These are phyloP conservation scores for Dipodomys ordii DNA, from an alignment of 2,113 vertebrate genomes.

Conservation along the genomic window DNA sequence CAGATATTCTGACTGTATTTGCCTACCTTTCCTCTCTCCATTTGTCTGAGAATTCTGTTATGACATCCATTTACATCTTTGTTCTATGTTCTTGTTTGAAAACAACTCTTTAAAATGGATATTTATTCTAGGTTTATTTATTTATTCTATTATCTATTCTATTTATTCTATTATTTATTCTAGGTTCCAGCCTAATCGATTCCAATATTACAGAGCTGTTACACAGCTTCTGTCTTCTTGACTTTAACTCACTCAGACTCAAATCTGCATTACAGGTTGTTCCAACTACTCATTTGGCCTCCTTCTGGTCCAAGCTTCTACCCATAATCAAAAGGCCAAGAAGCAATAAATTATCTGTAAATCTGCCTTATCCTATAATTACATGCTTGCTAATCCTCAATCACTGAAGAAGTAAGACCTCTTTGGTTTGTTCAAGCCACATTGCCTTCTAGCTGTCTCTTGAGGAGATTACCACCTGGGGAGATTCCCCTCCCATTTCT, in stretches of 20 bases:
- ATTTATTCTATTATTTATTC: not conserved
- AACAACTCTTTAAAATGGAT: not conserved
- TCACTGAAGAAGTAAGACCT: not conserved
- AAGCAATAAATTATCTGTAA: not conserved
- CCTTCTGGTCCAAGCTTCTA: not conserved
- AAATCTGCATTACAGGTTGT: slow-evolving; percentile 19
- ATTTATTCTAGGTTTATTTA: not conserved
- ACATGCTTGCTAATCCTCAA: not conserved
- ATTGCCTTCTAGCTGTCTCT: not conserved
- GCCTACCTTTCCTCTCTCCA: too few species aligned
- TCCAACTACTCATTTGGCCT: not conserved
- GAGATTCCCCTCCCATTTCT: not conserved
- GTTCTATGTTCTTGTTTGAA: not conserved
- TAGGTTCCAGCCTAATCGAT: not conserved
- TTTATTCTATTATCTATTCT: slow-evolving; percentile 22
- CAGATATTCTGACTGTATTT: too few species aligned
- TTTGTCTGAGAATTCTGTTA: not conserved
- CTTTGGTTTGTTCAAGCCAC: not conserved
- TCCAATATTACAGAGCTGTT: not conserved
- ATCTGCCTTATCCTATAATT: not conserved
- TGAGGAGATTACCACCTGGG: not conserved
- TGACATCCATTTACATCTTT: not conserved
- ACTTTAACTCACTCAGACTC: slow-evolving; percentile 43
- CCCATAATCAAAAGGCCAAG: too few species aligned
- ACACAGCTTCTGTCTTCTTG: not conserved